These are phyloP conservation scores for Sakesphorus luctuosus DNA, from an alignment of 2,113 vertebrate species.

Conservation along the genomic window DNA sequence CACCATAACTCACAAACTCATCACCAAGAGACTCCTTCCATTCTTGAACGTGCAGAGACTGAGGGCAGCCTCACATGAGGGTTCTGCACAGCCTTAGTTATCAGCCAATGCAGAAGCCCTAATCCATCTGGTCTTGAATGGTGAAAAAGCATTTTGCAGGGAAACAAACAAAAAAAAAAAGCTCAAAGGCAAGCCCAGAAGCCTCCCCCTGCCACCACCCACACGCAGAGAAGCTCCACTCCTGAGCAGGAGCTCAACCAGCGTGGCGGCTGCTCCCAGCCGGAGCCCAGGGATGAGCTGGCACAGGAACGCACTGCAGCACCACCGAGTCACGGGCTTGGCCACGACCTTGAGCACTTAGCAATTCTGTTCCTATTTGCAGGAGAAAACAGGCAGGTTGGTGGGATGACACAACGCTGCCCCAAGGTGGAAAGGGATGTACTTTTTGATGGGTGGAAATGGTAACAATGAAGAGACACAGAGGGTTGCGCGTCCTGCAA, in stretches of 20 bases:
- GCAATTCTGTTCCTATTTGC: not conserved
- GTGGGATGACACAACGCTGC: rapidly evolving
- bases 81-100: not conserved
- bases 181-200: not conserved
- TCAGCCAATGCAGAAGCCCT: not conserved
- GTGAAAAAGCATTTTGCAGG: not conserved
- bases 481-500: not conserved
- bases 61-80: not conserved
- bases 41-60: not conserved
- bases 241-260: slow-evolving; percentile 40
- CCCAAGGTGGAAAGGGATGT: rapidly evolving
- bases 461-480: not conserved
- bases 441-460: not conserved
- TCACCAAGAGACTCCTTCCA: not conserved
- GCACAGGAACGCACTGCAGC: slow-evolving; percentile 37
- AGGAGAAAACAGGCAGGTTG: not conserved
- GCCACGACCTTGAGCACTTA: slow-evolving; percentile 14
- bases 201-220: slow-evolving; percentile 24
- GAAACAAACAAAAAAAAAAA: not conserved
- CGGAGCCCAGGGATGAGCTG: slow-evolving; percentile 17
- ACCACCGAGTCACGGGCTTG: not conserved
- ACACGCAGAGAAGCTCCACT: not conserved
- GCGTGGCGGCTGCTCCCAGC: not conserved
- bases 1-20: not conserved
- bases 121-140: not conserved